phyloP scores from a whole-genome alignment of 1,140 invertebrate species.

The Microplitis demolitor region DNA sequence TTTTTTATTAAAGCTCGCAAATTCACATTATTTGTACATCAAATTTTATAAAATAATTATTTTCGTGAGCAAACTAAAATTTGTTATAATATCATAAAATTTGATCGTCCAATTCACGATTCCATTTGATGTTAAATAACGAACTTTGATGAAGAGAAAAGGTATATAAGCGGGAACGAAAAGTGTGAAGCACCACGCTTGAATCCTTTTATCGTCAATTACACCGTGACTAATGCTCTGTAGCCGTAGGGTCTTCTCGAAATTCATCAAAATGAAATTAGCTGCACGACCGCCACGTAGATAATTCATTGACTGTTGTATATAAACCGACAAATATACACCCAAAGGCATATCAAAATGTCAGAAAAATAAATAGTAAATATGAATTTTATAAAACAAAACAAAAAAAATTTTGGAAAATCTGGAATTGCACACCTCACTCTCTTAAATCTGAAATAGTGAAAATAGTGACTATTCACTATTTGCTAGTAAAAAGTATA shows the following conservation, averaged over 20 bases:
- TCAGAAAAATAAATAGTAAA: background rate
- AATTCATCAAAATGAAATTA: constrained; percentile 56
- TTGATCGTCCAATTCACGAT: background rate
- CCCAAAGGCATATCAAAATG: constrained; percentile 1
- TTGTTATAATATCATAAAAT: background rate
- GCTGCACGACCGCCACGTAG: constrained; percentile 34
- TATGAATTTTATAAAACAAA: background rate
- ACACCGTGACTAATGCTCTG: constrained; percentile 52
- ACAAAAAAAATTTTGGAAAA: too few species aligned
- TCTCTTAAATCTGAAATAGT: too few species aligned
- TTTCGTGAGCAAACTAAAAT: too few species aligned
- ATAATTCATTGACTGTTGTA: constrained; percentile 38
- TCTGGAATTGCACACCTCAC: too few species aligned
- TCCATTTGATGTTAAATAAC: background rate
- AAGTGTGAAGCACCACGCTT: constrained; percentile 1
- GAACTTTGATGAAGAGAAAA: background rate
- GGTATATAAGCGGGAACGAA: background rate
- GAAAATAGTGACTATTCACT: too few species aligned
- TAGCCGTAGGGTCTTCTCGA: constrained; percentile 48
- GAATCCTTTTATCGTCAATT: constrained; percentile 44
- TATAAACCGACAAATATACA: background rate
- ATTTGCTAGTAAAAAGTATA: too few species aligned
- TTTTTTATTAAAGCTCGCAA: too few species aligned
- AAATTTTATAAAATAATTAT: too few species aligned
- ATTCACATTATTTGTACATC: too few species aligned